A percentile compares a stretch with the other conserved stretches of the same genome.
These are phyloP conservation scores for Peromyscus leucopus DNA, from an alignment of 2,113 vertebrate genomes.

Conservation along the genomic window DNA sequence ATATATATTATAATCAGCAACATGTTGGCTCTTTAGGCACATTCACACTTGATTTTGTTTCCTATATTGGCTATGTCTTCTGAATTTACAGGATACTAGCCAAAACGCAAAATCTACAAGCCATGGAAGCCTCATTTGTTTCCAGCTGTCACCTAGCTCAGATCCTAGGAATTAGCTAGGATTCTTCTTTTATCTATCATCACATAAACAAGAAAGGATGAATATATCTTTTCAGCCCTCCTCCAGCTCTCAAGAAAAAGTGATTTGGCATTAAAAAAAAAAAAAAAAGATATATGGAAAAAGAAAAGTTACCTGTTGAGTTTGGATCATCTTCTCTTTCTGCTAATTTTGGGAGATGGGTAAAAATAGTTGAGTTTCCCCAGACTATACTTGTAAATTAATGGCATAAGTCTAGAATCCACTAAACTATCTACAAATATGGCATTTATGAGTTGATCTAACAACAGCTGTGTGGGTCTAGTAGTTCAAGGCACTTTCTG, in stretches of 20 bases:
- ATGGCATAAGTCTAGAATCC: slow-evolving; percentile 51
- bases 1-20: slow-evolving; percentile 41
- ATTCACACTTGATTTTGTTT: slow-evolving; percentile 69
- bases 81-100: slow-evolving; percentile 49
- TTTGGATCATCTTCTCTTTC: slow-evolving; percentile 20
- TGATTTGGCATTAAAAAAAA: neutral
- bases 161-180: slow-evolving; percentile 4
- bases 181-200: slow-evolving; percentile 12
- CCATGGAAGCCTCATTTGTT: slow-evolving; percentile 42
- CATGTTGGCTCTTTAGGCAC: slow-evolving; percentile 45
- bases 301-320: slow-evolving; percentile 61
- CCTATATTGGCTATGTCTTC: slow-evolving; percentile 54
- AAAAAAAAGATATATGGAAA: slow-evolving; percentile 31
- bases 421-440: slow-evolving; percentile 59
- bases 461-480: slow-evolving; percentile 63
- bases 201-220: slow-evolving; percentile 32
- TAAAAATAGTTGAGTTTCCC: slow-evolving; percentile 10
- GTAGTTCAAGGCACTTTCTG: slow-evolving; percentile 42
- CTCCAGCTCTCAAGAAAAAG: slow-evolving; percentile 2
- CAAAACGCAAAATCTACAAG: slow-evolving; percentile 33
- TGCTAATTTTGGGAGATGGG: neutral
- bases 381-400: slow-evolving; percentile 56
- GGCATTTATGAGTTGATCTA: slow-evolving; percentile 64
- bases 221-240: neutral
- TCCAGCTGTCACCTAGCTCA: slow-evolving; percentile 54